Evolutionary conservation across 2,797 vertebrate genomes (phyloP).

Genomic region (Echiichthys vipera): DNA sequence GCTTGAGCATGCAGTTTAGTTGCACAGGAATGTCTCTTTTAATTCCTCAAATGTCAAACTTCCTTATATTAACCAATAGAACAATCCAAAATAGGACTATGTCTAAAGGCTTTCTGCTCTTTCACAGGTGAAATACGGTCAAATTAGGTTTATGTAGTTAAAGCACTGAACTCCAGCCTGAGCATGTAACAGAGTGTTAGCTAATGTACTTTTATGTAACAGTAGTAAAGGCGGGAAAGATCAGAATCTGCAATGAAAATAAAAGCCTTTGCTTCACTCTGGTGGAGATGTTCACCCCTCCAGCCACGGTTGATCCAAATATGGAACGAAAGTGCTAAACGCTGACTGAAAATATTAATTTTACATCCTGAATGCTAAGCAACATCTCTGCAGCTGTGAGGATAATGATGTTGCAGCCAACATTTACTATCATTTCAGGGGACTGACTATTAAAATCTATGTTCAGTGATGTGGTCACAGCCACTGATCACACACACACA

Average conservation of each 20-base stretch:
- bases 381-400: constrained; percentile 27
- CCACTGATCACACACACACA: background rate
- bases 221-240: constrained; percentile 55
- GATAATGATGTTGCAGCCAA: constrained; percentile 12
- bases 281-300: constrained; percentile 56
- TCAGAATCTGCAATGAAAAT: constrained; percentile 73
- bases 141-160: background rate
- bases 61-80: constrained; percentile 1
- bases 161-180: constrained; percentile 33
- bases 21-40: no score
- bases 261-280: constrained; percentile 47
- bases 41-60: background rate
- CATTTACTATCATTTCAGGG: constrained; percentile 5
- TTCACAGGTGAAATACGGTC: constrained; percentile 1
- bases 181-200: constrained; percentile 28
- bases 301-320: constrained; percentile 70
- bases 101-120: background rate
- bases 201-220: constrained; percentile 68
- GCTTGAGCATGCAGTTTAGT: no score
- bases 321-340: constrained; percentile 57
- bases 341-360: constrained; percentile 41
- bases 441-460: background rate
- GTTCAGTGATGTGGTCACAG: background rate
- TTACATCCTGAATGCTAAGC: constrained; percentile 52
- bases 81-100: no score